Base-by-base conservation (phyloP, 2,113 vertebrate species). In the Labeo catla region DNA sequence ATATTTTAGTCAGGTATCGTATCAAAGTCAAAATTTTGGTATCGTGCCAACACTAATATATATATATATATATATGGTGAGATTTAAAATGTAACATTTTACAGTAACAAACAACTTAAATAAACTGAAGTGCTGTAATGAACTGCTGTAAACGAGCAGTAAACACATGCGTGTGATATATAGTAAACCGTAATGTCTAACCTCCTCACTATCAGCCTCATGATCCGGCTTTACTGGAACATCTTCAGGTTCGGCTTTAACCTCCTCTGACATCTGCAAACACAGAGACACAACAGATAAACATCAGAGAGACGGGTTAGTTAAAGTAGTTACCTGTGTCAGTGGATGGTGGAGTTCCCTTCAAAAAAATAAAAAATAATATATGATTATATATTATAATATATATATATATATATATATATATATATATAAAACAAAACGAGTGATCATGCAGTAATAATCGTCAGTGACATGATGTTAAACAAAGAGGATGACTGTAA, bases 211-310 rank as follows among this genome's bases (percentile, higher is more conserved):
- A 8, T 59, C 15, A 57, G 15, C 54, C 6, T 2, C 54, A 8
- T 47, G 43, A 21, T 85, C 73, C 39, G 47, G 47, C 34, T 57
- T 72, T 28, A 43, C 85, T 6, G 76, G 52, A 72, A 13, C 47
- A n/a, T 87, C 84, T 39, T 70, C 73, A 63, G 79, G 50, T 50
- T 81, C 83, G n/a, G 83, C 59, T 80, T 85, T 87, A 81, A 63
- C 80, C 49, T 88, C 89, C 74, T 87, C 82, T 9, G 70, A 66
- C 57, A 65, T 70, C 89, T 90, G 28, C 49, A 15, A 23, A 78
- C 8, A 76, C 52, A 65, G 13, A 52, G 8, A 81, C 19, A 78
- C n/a, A 73, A 54, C 57, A 6, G 23, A 54, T 66, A 43, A 43
- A 83, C 28, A 59, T 4, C 16, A 45, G 19, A 74, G 7, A 47